Evolutionary conservation across 1,140 invertebrate species (phyloP).

Genomic region (Matsumurasca onukii): DNA sequence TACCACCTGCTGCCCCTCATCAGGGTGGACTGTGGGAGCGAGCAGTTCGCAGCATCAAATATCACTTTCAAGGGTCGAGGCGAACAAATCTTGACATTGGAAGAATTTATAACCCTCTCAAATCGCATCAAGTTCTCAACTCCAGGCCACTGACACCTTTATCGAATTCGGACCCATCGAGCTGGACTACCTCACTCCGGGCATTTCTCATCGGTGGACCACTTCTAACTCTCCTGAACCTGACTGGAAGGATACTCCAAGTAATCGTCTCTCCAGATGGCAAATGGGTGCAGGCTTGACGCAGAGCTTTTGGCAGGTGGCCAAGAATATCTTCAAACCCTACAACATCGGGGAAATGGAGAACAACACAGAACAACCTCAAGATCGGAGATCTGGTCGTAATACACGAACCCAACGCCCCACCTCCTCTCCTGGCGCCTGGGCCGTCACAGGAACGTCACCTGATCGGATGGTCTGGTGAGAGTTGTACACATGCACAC

Average conservation of each 20-base stretch:
- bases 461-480: background rate
- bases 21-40: conserved; percentile 19
- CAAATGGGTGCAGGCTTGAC: background rate
- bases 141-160: background rate
- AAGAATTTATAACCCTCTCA: conserved; percentile 7
- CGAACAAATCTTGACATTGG: background rate
- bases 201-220: background rate
- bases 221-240: background rate
- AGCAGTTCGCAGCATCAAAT: background rate
- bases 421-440: background rate
- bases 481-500: background rate
- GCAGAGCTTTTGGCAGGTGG: background rate
- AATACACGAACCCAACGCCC: background rate
- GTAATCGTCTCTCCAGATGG: background rate
- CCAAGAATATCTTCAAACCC: background rate
- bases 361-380: background rate
- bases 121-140: background rate
- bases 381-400: too few relatives aligned
- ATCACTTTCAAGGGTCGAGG: background rate
- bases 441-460: background rate
- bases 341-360: background rate
- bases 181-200: background rate
- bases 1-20: background rate
- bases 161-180: background rate
- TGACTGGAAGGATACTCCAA: background rate